Evolutionary conservation across 2,888 invertebrate genomes (phyloP).

Genomic region (Idaea biselata): DNA sequence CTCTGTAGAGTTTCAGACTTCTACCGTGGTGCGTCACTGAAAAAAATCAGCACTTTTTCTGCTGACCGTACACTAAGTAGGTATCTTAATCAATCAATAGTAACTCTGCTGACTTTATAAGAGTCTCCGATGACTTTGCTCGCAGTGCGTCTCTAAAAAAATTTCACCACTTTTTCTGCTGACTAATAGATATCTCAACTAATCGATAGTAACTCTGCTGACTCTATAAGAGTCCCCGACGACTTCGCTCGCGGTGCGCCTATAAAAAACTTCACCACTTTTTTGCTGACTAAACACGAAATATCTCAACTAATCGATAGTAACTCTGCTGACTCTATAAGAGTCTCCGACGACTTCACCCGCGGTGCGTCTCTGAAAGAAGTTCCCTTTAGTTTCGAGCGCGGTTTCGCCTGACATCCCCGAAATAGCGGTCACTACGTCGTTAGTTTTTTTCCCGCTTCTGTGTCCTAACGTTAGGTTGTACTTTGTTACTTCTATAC

Average conservation of each 20-base stretch:
- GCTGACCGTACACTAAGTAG: background rate
- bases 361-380: conserved; percentile 56
- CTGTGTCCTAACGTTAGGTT: conserved; percentile 61
- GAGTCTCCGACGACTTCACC: conserved; percentile 66
- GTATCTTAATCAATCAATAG: conserved; percentile 50
- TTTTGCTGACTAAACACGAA: background rate
- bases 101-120: conserved; percentile 59
- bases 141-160: too few species aligned
- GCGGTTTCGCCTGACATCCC: conserved; percentile 61
- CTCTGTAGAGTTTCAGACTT: too few species aligned
- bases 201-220: conserved; percentile 65
- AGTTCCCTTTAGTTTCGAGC: conserved; percentile 55
- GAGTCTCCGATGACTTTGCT: conserved; percentile 67
- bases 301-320: conserved; percentile 50
- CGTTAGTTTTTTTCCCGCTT: conserved; percentile 60
- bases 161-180: too few species aligned
- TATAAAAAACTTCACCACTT: too few species aligned
- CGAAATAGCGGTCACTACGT: conserved; percentile 64
- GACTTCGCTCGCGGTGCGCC: conserved; percentile 52
- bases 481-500: conserved; percentile 30
- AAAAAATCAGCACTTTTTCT: too few species aligned
- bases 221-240: conserved; percentile 67
- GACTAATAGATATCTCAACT: conserved; percentile 17
- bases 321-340: conserved; percentile 59
- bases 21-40: too few species aligned